Conservation (phyloP, 2,888 invertebrate species). For the Biston stratarius region DNA sequence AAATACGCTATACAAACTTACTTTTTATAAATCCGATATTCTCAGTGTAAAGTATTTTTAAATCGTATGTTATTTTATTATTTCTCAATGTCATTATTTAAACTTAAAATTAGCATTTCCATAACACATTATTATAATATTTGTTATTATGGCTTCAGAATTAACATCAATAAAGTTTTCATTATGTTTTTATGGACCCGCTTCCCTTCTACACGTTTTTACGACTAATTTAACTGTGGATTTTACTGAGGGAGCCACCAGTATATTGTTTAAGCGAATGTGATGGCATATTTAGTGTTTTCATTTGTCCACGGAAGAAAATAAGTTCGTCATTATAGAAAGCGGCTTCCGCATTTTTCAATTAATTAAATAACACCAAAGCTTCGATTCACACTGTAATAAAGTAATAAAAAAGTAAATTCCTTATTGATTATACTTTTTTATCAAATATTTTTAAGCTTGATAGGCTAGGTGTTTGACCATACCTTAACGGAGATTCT, state of each 20-base stretch:
- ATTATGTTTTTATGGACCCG: conserved; percentile 25
- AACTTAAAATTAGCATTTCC: conserved; percentile 15
- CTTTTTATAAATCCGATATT: not conserved
- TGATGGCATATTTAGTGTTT: not conserved
- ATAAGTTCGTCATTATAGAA: conserved; percentile 28
- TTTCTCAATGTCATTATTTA: conserved; percentile 8
- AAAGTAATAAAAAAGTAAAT: conserved; percentile 36
- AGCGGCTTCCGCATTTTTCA: conserved; percentile 32
- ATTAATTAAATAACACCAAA: conserved; percentile 42
- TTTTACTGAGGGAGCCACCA: not conserved
- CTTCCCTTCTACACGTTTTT: conserved; percentile 19
- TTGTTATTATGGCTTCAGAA: conserved; percentile 15
- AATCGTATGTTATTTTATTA: not conserved
- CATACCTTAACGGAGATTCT: not conserved
- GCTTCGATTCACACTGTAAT: conserved; percentile 40
- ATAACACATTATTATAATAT: conserved; percentile 11
- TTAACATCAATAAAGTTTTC: conserved; percentile 23
- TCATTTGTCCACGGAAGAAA: not conserved
- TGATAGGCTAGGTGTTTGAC: not conserved
- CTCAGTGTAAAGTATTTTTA: not conserved
- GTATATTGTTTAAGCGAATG: not conserved
- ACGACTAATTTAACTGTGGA: not conserved
- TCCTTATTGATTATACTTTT: conserved; percentile 23
- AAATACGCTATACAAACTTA: too few relatives aligned
- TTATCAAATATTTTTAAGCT: conserved; percentile 12